Evolutionary conservation across 2,888 invertebrate species (phyloP), one percentile per base, ranked within the genome.

Genomic region (Leptura quadrifasciata): DNA sequence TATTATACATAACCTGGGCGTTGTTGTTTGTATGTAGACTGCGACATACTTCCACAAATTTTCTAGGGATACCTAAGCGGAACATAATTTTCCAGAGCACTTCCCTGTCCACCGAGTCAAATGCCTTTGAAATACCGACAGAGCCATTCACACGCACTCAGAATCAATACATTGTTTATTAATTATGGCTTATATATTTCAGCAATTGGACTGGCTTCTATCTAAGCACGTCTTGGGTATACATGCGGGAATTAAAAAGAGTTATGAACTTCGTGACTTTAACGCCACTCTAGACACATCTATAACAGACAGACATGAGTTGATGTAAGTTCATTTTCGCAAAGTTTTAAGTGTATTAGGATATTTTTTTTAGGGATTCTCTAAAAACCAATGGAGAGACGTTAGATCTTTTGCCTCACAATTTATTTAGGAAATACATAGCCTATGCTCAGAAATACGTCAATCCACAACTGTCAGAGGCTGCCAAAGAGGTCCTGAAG

Each of bases 401-500:
- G 0, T 88, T 94, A 39, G 95, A 97, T 86, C 90, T 93, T 3
- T 90, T 98, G 74, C 96, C 98, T 0, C 91, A 93, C 67, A 91
- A 92, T 69, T 88, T 96, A 63, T 91, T 98, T 4, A 93, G 97
- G 77, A 98, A 97, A 90, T 98, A 97, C 86, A 95, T 98, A 81
- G 95, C 95, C 0, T 98, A 98, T 89, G 96, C 97, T 0, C 93
- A 95, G 77, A 94, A 96, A 88, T 96, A 96, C 88, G 95, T 97
- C 0, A 93, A 95, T 80, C 97, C 98, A 0, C 92, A 92, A 84
- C 90, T 98, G 18, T 93, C 93, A 47, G 87, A 89, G 0, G 94
- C 93, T 70, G 97, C 98, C 2, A 94, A 93, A 2, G 89, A 90
- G 76, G 90, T 93, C 0, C 88, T 97, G 21, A 93, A 95, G 88